phyloP scores from a whole-genome alignment of 2,113 vertebrate species.

The Apistogramma diplotaenia region DNA sequence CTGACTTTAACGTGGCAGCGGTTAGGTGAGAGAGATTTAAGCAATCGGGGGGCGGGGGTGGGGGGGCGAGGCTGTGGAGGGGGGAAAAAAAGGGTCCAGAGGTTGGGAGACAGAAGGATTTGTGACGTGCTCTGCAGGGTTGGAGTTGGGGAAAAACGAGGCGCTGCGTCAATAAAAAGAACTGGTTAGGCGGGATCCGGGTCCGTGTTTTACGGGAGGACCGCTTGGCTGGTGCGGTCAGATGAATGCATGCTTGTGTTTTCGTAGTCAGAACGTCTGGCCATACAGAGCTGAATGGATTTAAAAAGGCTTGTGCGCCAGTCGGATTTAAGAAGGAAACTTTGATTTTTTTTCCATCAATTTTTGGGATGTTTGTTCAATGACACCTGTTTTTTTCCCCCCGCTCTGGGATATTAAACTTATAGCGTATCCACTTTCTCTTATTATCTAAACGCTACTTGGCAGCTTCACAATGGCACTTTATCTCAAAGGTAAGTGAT shows the following conservation, averaged over 20 bases:
- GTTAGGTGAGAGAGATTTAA: neutral
- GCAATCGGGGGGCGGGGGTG: neutral
- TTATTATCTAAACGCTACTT: neutral
- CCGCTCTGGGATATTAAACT: neutral
- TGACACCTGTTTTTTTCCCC: neutral
- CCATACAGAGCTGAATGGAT: neutral
- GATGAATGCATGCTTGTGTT: neutral
- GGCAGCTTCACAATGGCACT: conserved; percentile 63
- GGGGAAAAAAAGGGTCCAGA: neutral
- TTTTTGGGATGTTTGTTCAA: neutral
- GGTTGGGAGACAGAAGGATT: conserved; percentile 19
- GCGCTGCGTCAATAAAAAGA: neutral
- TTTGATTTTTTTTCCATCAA: neutral
- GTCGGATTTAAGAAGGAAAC: neutral
- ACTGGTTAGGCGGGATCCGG: neutral
- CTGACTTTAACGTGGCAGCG: neutral
- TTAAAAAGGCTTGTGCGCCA: neutral
- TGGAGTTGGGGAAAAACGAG: neutral
- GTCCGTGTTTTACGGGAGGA: neutral
- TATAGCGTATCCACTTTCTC: neutral
- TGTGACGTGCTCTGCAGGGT: conserved; percentile 58
- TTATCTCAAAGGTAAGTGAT: conserved; percentile 71
- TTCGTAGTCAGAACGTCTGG: neutral
- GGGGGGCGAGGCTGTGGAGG: neutral
- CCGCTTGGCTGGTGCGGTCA: neutral